Base-by-base conservation (phyloP, 2,797 vertebrate species). In the Siniperca scherzeri region DNA sequence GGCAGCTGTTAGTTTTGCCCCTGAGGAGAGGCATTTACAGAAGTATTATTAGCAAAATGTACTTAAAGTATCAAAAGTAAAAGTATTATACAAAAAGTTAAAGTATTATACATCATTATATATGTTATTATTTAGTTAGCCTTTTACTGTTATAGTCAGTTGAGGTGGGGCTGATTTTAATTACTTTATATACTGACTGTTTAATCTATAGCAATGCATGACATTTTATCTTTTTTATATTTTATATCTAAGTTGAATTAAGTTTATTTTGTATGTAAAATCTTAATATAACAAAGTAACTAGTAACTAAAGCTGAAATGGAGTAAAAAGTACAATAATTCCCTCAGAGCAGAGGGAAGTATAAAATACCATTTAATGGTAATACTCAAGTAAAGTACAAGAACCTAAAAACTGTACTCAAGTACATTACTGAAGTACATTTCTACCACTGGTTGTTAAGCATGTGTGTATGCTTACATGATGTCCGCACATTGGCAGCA, bases 1-100 rank as follows among this genome's bases (percentile, higher is more conserved):
- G 40, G 77, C 79, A 81, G 55, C 3, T 62, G 74, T 42, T 44
- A 66, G 59, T 64, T 68, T 9, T 84, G 59, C 61, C 74, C 55
- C n/a, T 42, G 19, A 68, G 74, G 76, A 60, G 21, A 17, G 7
- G 27, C 21, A 6, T 67, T 42, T 52, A 40, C 30, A 38, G 19
- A 79, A 48, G 10, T 48, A 33, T 40, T 52, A 40, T 48, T 22
- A 69, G 40, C 12, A 38, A 55, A 46, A 74, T 36, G 3, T 33
- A 74, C 14, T 36, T 61, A n/a, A 56, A 42, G 57, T 30, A 27
- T 48, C 7, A 22, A 9, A 46, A 62, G 55, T 40, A n/a, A 19
- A 56, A 55, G 56, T 30, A 21, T 53, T 38, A 22, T 14, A 59
- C 14, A 19, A 30, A 22, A 46, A 62, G 55, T 40, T 17, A 19